Conservation (phyloP, 2,888 invertebrate species). For the Chirona hameri region DNA sequence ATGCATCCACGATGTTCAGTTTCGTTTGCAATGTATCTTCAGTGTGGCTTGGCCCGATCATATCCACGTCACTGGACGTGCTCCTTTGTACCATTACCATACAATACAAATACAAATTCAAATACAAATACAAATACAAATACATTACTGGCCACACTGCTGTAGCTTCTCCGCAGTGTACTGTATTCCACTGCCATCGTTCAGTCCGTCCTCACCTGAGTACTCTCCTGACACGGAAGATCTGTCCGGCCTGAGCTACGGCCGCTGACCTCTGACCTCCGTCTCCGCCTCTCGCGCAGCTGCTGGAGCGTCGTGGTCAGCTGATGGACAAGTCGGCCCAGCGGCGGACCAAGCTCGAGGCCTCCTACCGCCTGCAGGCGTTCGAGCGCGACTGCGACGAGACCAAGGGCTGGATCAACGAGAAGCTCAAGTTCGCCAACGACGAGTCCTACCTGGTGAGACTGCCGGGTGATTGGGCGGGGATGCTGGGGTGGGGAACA, state of each 20-base stretch:
- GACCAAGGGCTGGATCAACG: slow-evolving; percentile 98
- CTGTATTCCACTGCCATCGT: too few relatives aligned
- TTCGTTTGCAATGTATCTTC: too few relatives aligned
- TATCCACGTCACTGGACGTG: too few relatives aligned
- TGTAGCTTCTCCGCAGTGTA: too few relatives aligned
- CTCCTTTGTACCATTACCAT: too few relatives aligned
- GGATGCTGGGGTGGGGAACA: background rate
- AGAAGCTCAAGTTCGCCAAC: slow-evolving; percentile 94
- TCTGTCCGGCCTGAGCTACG: background rate
- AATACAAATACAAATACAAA: too few relatives aligned
- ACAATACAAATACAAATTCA: too few relatives aligned
- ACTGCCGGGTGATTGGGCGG: background rate
- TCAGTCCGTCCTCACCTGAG: too few relatives aligned
- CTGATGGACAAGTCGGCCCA: slow-evolving; percentile 84
- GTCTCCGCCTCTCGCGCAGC: slow-evolving; percentile 48
- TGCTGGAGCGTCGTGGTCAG: slow-evolving; percentile 79
- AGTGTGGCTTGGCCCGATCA: too few relatives aligned
- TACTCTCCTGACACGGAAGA: too few relatives aligned
- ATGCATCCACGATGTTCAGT: too few relatives aligned
- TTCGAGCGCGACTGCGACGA: slow-evolving; percentile 99
- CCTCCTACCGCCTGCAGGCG: slow-evolving; percentile 93
- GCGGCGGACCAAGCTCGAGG: slow-evolving; percentile 82
- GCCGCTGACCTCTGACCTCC: background rate
- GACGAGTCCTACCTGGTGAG: slow-evolving; percentile 78
- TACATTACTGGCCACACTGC: too few relatives aligned